phyloP scores from a whole-genome alignment of 2,113 vertebrate genomes.

The Festucalex cinctus region DNA sequence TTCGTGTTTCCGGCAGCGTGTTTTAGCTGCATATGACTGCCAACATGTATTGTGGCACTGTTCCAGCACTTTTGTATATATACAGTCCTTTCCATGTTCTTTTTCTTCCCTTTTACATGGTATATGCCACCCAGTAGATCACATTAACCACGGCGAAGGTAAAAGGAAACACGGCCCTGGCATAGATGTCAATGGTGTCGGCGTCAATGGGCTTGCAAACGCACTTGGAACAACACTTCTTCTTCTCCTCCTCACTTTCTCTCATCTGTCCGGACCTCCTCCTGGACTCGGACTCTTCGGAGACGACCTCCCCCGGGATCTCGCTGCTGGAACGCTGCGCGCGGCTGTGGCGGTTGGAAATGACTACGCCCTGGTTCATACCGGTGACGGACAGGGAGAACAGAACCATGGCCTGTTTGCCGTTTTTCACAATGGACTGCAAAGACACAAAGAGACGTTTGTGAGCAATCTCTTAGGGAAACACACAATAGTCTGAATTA shows the following conservation, averaged over 20 bases:
- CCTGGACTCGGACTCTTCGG: constrained; percentile 75
- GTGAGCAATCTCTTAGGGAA: background rate
- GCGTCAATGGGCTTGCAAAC: constrained; percentile 91
- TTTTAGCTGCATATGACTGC: constrained; percentile 39
- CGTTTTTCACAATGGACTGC: constrained; percentile 89
- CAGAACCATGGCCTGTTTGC: constrained; percentile 88
- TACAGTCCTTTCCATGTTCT: constrained; percentile 10
- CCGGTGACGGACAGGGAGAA: constrained; percentile 92
- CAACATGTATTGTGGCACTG: constrained; percentile 26
- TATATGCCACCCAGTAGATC: constrained; percentile 96
- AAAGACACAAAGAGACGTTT: background rate
- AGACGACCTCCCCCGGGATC: constrained; percentile 66
- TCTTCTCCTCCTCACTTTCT: constrained; percentile 61
- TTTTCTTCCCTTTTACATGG: constrained; percentile 75
- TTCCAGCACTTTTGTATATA: constrained; percentile 55
- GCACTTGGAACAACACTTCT: constrained; percentile 81
- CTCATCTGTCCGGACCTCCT: constrained; percentile 63
- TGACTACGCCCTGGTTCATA: constrained; percentile 83
- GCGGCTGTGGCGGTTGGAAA: constrained; percentile 79
- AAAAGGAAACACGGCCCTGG: constrained; percentile 91
- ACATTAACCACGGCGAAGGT: constrained; percentile 94
- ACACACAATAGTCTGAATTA: background rate
- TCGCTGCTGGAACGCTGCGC: constrained; percentile 65
- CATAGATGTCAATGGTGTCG: constrained; percentile 94
- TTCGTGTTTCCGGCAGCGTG: constrained; percentile 19